Conservation (phyloP, 30 jellyfish, hydroid and myxozoan genomes). For the Nemopilema nomurai region DNA sequence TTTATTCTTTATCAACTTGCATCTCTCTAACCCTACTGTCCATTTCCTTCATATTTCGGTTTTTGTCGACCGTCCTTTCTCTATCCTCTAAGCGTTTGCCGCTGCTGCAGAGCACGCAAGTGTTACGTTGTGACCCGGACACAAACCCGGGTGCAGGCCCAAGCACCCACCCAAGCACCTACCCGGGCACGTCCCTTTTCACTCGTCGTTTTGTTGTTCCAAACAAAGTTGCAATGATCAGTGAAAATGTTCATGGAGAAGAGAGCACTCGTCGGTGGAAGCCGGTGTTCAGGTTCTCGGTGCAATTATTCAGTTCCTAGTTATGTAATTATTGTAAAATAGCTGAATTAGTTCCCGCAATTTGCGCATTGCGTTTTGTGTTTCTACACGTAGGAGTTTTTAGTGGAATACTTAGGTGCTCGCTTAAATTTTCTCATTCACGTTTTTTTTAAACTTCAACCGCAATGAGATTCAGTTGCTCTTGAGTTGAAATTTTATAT, state of each 20-base stretch:
- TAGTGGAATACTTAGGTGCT: slow-evolving; percentile 12
- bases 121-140: too few species aligned
- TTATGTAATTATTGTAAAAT: slow-evolving; percentile 15
- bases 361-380: slow-evolving; percentile 19
- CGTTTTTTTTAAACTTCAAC: slow-evolving; percentile 6
- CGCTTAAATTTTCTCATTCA: background rate
- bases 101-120: too few species aligned
- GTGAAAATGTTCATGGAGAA: background rate
- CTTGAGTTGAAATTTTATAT: background rate
- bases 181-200: too few species aligned
- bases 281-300: background rate
- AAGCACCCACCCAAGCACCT: too few species aligned
- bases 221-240: too few species aligned
- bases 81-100: too few species aligned
- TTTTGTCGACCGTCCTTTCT: too few species aligned
- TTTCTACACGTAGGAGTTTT: slow-evolving; percentile 29
- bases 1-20: too few species aligned
- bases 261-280: background rate
- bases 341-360: slow-evolving; percentile 32
- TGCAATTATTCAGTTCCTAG: background rate
- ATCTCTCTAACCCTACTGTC: too few species aligned
- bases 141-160: too few species aligned
- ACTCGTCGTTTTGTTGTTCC: too few species aligned
- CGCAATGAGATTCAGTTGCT: background rate
- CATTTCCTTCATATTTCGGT: too few species aligned